Evolutionary conservation across 2,888 invertebrate genomes (phyloP), one percentile per base, ranked within the genome.

Genomic region (Drosophila macrothrix): DNA sequence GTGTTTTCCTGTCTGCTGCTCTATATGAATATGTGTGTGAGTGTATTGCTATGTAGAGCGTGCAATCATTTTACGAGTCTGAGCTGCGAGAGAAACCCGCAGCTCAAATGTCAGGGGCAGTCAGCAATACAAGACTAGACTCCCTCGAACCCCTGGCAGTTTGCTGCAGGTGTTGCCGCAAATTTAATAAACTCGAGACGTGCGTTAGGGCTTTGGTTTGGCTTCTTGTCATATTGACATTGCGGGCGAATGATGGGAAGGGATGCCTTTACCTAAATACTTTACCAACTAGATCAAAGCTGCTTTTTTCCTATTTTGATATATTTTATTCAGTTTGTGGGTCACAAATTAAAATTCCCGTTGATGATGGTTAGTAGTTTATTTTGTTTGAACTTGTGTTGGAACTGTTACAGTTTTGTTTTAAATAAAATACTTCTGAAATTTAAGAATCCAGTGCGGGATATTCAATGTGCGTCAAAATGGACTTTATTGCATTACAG

Each of bases 61-160:
- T 84, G 84, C 84, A 84, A 84, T 84, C 90, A 90, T 84, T 84
- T 90, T 90, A 90, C 83, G 90, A 84, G 90, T 78, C 88, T 56
- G 77, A 79, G 70, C 69, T 46, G 46, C 9, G 46, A 25, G 46
- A 25, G 46, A 64, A 67, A 58, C 66, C 62, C 73, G 64, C 52
- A 80, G 73, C 68, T 68, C 77, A 90, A 84, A 90, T 90, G 88
- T 84, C 84, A 90, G 84, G 84, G 84, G 75, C 84, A 84, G 84
- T 76, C 76, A 70, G 54, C 55, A 73, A 67, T 73, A 70, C 56
- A 65, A 88, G 75, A 74, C 81, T 62, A 33, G 33, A 54, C 41
- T 28, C 39, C 61, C 39, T 46, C 60, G 52, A 63, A 37, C 41
- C 41, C 59, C 33, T 52, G 25, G 33, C 62, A 43, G 37, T 52